These are phyloP conservation scores for Drosophila bunnanda DNA, from an alignment of 2,888 invertebrate species.

Conservation along the genomic window DNA sequence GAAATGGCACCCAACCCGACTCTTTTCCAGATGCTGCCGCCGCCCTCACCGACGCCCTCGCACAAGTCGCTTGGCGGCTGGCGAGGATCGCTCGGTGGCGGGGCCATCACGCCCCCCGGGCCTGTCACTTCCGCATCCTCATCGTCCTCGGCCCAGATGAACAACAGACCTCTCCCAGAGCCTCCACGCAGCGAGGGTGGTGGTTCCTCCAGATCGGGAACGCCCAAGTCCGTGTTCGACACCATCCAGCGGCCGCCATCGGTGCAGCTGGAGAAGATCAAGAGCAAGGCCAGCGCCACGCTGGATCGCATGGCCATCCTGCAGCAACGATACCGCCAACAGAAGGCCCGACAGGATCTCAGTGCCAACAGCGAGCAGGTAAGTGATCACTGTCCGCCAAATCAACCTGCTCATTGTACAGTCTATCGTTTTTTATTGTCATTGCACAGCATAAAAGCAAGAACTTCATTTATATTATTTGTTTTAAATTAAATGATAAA, in stretches of 20 bases:
- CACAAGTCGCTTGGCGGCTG: slow-evolving; percentile 66
- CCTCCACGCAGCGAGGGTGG: slow-evolving; percentile 85
- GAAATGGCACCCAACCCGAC: slow-evolving; percentile 48
- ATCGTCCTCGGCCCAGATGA: slow-evolving; percentile 47
- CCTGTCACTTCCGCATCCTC: neutral
- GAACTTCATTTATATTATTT: neutral
- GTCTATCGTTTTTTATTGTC: slow-evolving; percentile 44
- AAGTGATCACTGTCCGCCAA: slow-evolving; percentile 21
- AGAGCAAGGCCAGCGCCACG: slow-evolving; percentile 84
- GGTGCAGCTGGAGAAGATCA: slow-evolving; percentile 84
- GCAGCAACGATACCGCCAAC: slow-evolving; percentile 87
- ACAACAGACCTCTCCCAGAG: slow-evolving; percentile 86
- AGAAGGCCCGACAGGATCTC: slow-evolving; percentile 86
- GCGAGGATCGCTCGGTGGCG: slow-evolving; percentile 50
- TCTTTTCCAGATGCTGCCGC: slow-evolving; percentile 69
- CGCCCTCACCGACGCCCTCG: slow-evolving; percentile 81
- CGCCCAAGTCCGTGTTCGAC: slow-evolving; percentile 84
- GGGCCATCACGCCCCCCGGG: slow-evolving; percentile 21
- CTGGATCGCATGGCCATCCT: slow-evolving; percentile 85
- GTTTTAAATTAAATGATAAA: neutral
- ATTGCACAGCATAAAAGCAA: slow-evolving; percentile 4
- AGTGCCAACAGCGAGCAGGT: slow-evolving; percentile 78
- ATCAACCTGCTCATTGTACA: slow-evolving; percentile 42
- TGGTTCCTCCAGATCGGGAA: slow-evolving; percentile 82
- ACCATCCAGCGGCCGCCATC: slow-evolving; percentile 84